Evolutionary conservation across 2,888 invertebrate genomes (phyloP).

Genomic region (Thera obeliscata): DNA sequence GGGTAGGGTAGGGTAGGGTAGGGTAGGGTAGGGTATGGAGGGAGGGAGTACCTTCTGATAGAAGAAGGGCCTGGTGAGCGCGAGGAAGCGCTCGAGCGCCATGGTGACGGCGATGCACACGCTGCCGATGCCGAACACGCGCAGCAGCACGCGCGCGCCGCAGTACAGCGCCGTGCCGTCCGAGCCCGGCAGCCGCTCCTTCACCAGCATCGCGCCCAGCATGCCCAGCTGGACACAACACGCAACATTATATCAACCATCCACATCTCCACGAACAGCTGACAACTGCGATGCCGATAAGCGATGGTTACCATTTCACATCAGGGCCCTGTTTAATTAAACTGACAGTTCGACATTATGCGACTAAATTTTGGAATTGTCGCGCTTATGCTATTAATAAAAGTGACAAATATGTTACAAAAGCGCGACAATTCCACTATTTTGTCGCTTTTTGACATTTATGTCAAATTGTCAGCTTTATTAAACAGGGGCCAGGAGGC

Average conservation of each 20-base stretch:
- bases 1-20: not conserved
- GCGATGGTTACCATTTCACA: no score
- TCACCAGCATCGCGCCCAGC: conserved; percentile 87
- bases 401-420: no score
- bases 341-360: no score
- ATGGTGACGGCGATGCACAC: conserved; percentile 95
- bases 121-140: conserved; percentile 93
- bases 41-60: conserved; percentile 90
- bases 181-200: conserved; percentile 68
- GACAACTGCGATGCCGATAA: no score
- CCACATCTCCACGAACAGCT: no score
- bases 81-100: conserved; percentile 94
- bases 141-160: conserved; percentile 88
- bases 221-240: conserved; percentile 86
- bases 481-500: no score
- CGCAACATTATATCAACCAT: not conserved
- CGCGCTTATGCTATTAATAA: no score
- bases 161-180: conserved; percentile 82
- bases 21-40: not conserved
- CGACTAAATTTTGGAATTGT: no score
- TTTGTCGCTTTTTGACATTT: no score
- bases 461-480: no score
- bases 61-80: conserved; percentile 93
- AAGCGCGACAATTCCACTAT: no score
- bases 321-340: no score